Evolutionary conservation across 2,113 vertebrate genomes (phyloP).

Genomic region (Syngnathus floridae): DNA sequence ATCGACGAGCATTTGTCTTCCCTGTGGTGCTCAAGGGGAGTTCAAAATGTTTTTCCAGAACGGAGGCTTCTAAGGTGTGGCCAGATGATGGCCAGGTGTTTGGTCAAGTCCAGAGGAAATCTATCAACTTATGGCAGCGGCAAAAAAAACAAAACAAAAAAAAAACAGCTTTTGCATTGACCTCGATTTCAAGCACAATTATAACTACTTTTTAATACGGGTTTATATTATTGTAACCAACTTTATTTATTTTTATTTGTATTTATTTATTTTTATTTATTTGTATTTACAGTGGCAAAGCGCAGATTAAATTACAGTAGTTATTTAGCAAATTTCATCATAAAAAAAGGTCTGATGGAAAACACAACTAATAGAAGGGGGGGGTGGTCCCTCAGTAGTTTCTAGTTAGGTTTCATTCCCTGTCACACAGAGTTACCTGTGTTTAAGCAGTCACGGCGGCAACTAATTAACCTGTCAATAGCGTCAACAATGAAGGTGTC

Average conservation of each 20-base stretch:
- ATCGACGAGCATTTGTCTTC: conserved; percentile 23
- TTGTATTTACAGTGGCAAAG: neutral
- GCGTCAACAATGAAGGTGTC: conserved; percentile 33
- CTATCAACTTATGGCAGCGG: neutral
- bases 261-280: neutral
- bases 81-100: conserved; percentile 3
- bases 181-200: too few species aligned
- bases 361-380: neutral
- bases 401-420: conserved; percentile 33
- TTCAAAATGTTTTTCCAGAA: conserved; percentile 18
- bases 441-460: conserved; percentile 47
- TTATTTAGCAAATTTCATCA: too few species aligned
- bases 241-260: neutral
- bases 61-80: conserved; percentile 19
- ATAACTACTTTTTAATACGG: too few species aligned
- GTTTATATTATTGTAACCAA: too few species aligned
- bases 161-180: too few species aligned
- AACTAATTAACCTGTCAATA: conserved; percentile 64
- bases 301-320: neutral
- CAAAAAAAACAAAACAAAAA: neutral
- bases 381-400: neutral
- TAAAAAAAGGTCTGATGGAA: neutral
- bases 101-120: neutral
- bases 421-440: conserved; percentile 45
- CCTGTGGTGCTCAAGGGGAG: conserved; percentile 27